Base-by-base conservation (phyloP, 2,797 vertebrate species). In the Sebastes dallii region DNA sequence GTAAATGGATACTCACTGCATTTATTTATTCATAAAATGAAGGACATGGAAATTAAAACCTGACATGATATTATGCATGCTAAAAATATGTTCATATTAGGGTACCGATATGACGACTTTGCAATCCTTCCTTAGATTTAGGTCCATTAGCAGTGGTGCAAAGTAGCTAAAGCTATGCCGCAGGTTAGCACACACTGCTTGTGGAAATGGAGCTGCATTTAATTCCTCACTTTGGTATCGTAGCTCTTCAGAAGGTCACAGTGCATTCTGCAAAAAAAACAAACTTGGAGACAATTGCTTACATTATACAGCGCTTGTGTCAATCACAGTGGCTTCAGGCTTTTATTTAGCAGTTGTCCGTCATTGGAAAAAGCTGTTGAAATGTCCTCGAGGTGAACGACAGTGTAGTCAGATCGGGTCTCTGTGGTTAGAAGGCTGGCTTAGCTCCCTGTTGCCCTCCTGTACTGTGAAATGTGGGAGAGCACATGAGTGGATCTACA, bases 401-500 rank as follows among this genome's bases (percentile, higher is more conserved):
- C 60, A 11, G 66, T 55, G 36, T 42, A 4, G 52, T 72, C 22
- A 0, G 50, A 56, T 27, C 24, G 2, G 27, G 64, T 78, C 52
- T 79, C 25, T 66, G 65, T 72, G 77, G 55, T 14, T 24, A 52
- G 84, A 68, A 27, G 78, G 78, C 75, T 77, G 78, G 58, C 66
- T 65, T 13, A 71, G 54, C 71, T 78, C 75, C 68, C 88, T 58
- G 75, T 73, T 65, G 80, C 62, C 75, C 72, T 81, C 34, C 66
- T 78, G 81, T n/a, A 20, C 77, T 67, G 64, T 66, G 80, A 55
- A 55, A 46, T 50, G 71, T 78, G 67, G 58, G 68, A 30, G 39
- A 78, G 78, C 56, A 52, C 52, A 82, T 72, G 52, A 77, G 82
- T 79, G 75, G 84, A 85, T 82, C 82, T 66, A 83, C 88, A 94